A percentile compares a stretch with the other conserved stretches of the same genome.
These are phyloP conservation scores for Diacarnus erythraeanus DNA, from an alignment of 37 sponge, comb jelly and placozoan genomes.

Conservation along the genomic window DNA sequence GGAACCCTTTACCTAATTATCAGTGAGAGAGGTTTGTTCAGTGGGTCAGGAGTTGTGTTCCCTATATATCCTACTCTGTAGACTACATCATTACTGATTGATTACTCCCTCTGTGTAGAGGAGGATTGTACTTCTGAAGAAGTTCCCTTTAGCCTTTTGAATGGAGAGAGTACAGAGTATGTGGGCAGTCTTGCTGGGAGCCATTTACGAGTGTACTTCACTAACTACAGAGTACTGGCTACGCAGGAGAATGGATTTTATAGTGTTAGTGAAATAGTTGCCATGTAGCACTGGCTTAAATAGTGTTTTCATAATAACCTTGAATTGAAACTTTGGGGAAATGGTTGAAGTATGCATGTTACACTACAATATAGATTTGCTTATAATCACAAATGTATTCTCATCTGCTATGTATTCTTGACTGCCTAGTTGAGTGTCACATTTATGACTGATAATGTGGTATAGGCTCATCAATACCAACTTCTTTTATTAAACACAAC, in stretches of 20 bases:
- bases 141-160: constrained; percentile 45
- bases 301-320: no score
- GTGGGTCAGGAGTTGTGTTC: background rate
- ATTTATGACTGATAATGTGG: no score
- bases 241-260: constrained; percentile 32
- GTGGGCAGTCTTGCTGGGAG: constrained; percentile 20
- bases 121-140: constrained; percentile 24
- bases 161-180: constrained; percentile 55
- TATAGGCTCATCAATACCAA: no score
- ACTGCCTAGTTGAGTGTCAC: no score
- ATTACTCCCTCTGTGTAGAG: constrained; percentile 15
- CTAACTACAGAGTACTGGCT: constrained; percentile 67
- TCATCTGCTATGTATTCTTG: no score
- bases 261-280: constrained; percentile 29
- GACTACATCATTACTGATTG: background rate
- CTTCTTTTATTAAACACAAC: no score
- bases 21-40: background rate
- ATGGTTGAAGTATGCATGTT: no score
- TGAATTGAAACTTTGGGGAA: no score
- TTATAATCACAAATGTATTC: no score
- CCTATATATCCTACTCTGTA: background rate
- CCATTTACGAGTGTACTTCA: constrained; percentile 22
- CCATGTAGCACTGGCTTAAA: no score
- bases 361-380: no score
- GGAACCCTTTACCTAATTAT: no score